These are phyloP conservation scores for Gavia stellata DNA, from an alignment of 2,113 vertebrate species.

Conservation along the genomic window DNA sequence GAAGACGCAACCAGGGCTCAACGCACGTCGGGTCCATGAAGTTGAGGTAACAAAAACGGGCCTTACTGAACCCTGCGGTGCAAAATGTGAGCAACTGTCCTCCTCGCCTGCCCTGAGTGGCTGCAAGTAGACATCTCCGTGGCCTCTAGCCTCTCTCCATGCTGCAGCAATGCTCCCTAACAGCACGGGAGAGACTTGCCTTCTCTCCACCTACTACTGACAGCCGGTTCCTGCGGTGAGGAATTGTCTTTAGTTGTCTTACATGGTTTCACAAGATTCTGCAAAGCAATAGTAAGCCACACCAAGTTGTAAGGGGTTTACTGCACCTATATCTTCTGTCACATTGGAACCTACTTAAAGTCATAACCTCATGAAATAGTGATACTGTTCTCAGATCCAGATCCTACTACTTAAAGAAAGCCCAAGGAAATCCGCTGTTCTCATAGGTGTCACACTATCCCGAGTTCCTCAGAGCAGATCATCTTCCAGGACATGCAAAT, in stretches of 20 bases:
- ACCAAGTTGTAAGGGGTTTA: not conserved
- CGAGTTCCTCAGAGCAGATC: not conserved
- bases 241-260: not conserved
- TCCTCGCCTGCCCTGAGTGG: fast-evolving
- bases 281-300: not conserved
- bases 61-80: not conserved
- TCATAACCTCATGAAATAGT: not conserved
- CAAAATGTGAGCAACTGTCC: fast-evolving
- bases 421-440: not conserved
- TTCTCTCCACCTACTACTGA: not conserved
- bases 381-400: fast-evolving
- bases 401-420: not conserved
- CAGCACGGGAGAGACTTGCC: fast-evolving
- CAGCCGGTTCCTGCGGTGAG: fast-evolving
- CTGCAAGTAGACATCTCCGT: fast-evolving
- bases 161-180: not conserved
- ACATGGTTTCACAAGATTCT: not conserved
- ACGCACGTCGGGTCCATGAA: fast-evolving
- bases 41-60: fast-evolving
- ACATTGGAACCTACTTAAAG: not conserved
- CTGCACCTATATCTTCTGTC: too few species aligned
- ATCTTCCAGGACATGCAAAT: not conserved
- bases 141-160: not conserved
- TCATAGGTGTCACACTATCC: not conserved
- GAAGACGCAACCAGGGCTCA: fast-evolving